Evolutionary conservation across 2,888 invertebrate genomes (phyloP), one percentile per base, ranked within the genome.

Genomic region (Escarpia spicata): DNA sequence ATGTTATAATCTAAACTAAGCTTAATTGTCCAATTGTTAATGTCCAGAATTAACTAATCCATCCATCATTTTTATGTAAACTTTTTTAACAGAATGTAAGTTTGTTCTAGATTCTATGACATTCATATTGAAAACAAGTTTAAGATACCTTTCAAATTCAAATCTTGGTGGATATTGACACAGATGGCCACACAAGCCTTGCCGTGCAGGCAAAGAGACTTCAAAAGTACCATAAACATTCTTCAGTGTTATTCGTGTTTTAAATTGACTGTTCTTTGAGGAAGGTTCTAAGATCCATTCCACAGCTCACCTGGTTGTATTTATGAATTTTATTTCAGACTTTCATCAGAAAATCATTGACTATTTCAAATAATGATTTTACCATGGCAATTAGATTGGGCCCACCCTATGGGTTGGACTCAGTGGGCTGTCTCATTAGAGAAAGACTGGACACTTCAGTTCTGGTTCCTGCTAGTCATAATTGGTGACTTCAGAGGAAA

Each of bases 401-500:
- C n/a, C 75, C 75, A 19, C 75, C 75, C 19, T 75, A n/a, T 19
- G 75, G 75, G n/a, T 75, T 75, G n/a, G 6, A 26, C 75, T 6
- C 26, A 26, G 75, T 26, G 26, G 75, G 75, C 15, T 26, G n/a
- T 75, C 75, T 75, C 75, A 75, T 75, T 75, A 75, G 75, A 75
- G 75, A 75, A 75, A 75, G 75, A 75, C 75, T 4, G 19, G 75
- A 9, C n/a, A 75, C 75, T 75, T 75, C 75, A 75, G 26, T 2
- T 75, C n/a, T 75, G 75, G 75, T 75, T 26, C 26, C 75, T 75
- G 75, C 75, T 75, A 75, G 75, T 75, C 75, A 75, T 75, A 75
- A 75, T 75, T 75, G 75, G 75, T 75, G 75, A 75, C 75, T 75
- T 75, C 75, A 75, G 26, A 75, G 75, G 75, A 75, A 75, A 75